Percentiles rank a stretch among this genome's conserved stretches.
These are phyloP conservation scores for Monopterus albus DNA, from an alignment of 2,113 vertebrate genomes.

Conservation along the genomic window DNA sequence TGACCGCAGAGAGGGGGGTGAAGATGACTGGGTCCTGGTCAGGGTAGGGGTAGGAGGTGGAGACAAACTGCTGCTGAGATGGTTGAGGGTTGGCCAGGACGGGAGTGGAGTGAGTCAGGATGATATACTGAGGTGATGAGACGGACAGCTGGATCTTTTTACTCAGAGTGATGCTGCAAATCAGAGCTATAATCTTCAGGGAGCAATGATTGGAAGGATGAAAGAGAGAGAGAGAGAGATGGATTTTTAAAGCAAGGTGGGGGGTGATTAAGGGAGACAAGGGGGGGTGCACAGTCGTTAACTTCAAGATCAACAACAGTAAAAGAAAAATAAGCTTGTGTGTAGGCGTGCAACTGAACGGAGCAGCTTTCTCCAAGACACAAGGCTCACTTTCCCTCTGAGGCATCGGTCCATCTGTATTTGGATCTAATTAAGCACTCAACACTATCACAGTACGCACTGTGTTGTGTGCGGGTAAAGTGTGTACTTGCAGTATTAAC, in stretches of 20 bases:
- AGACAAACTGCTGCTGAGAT: background rate
- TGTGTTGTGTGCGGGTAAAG: too few relatives aligned
- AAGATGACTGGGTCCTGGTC: constrained; percentile 53
- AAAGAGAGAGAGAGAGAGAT: background rate
- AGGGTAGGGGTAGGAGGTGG: background rate
- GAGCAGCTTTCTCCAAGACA: too few relatives aligned
- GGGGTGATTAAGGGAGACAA: background rate
- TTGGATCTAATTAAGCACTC: too few relatives aligned
- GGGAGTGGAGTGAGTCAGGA: constrained; percentile 39
- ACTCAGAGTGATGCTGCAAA: constrained; percentile 59
- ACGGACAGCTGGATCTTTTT: constrained; percentile 12
- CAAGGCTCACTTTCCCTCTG: too few relatives aligned
- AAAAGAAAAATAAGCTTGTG: background rate
- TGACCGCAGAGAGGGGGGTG: constrained; percentile 52
- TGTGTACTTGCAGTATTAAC: background rate
- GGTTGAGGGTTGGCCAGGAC: constrained; percentile 5
- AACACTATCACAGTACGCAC: too few relatives aligned
- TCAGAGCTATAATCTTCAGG: constrained; percentile 57
- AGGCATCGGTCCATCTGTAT: too few relatives aligned
- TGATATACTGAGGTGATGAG: constrained; percentile 56
- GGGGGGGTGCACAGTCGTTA: constrained; percentile 10
- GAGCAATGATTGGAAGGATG: background rate
- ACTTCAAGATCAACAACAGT: background rate
- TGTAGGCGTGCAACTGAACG: background rate
- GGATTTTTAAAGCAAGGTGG: background rate